phyloP scores from a whole-genome alignment of 1,140 invertebrate genomes.

The Hylaeus volcanicus region DNA sequence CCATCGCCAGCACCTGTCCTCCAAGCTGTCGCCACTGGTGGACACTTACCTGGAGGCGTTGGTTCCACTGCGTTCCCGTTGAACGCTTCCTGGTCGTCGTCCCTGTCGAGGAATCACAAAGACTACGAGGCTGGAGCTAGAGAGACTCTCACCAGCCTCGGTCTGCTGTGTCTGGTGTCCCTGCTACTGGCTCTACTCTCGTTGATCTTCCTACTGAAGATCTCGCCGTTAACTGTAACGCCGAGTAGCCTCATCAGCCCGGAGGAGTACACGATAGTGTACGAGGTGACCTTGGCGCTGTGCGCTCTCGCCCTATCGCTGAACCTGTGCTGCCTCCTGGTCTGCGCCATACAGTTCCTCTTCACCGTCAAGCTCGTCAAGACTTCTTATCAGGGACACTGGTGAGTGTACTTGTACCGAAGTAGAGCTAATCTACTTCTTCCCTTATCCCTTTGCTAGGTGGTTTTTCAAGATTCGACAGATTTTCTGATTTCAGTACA shows the following conservation, averaged over 20 bases:
- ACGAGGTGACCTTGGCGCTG: conserved; percentile 93
- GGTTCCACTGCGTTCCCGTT: conserved; percentile 70
- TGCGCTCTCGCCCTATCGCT: conserved; percentile 92
- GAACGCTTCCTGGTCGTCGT: conserved; percentile 81
- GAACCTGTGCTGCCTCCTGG: conserved; percentile 93
- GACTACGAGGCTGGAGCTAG: conserved; percentile 84
- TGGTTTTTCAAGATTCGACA: background rate
- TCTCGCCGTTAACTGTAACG: conserved; percentile 85
- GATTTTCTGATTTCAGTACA: too few species aligned
- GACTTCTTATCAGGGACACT: conserved; percentile 81
- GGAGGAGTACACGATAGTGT: conserved; percentile 92
- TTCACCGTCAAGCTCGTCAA: conserved; percentile 95
- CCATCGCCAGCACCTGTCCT: conserved; percentile 74
- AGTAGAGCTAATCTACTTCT: too few species aligned
- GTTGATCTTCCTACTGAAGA: conserved; percentile 91
- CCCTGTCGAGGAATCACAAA: conserved; percentile 78
- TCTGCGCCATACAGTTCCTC: conserved; percentile 96
- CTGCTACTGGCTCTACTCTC: conserved; percentile 90
- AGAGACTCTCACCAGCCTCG: conserved; percentile 92
- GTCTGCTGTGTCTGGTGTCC: conserved; percentile 91
- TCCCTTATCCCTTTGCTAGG: background rate
- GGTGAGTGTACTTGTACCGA: conserved; percentile 63
- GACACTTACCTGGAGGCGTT: conserved; percentile 40
- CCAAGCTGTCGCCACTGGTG: conserved; percentile 33
- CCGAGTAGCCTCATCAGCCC: conserved; percentile 82